These are phyloP conservation scores for Drosophila paracracens DNA, from an alignment of 2,888 invertebrate species.

Conservation along the genomic window DNA sequence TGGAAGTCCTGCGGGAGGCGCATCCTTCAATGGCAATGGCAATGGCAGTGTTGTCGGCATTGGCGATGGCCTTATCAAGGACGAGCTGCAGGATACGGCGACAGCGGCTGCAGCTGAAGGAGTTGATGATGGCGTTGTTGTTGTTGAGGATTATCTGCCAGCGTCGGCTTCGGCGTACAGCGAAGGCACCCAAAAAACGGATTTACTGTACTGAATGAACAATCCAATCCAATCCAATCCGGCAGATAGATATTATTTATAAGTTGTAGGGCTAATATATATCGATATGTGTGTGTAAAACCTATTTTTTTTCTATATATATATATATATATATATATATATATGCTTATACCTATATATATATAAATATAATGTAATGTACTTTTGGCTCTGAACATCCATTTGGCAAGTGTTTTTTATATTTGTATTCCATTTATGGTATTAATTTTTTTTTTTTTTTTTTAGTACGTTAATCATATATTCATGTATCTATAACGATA, in stretches of 20 bases:
- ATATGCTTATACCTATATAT: slow-evolving; percentile 29
- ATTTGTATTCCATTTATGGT: slow-evolving; percentile 57
- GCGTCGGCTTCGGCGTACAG: slow-evolving; percentile 77
- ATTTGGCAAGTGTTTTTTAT: slow-evolving; percentile 47
- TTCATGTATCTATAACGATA: slow-evolving; percentile 24
- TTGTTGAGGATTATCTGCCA: slow-evolving; percentile 53
- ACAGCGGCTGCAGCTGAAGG: slow-evolving; percentile 13
- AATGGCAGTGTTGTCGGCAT: slow-evolving; percentile 65
- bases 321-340: slow-evolving; percentile 10
- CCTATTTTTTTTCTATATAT: slow-evolving; percentile 38
- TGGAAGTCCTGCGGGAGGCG: slow-evolving; percentile 47
- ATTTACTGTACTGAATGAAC: slow-evolving; percentile 82
- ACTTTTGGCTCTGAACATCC: slow-evolving; percentile 54
- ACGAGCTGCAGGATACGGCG: slow-evolving; percentile 19
- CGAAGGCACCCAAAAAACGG: slow-evolving; percentile 85
- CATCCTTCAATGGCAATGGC: slow-evolving; percentile 51
- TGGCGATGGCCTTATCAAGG: slow-evolving; percentile 62
- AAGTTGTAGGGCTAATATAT: slow-evolving; percentile 50
- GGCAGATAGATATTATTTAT: slow-evolving; percentile 58
- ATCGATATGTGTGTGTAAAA: slow-evolving; percentile 30
- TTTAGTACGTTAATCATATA: slow-evolving; percentile 38
- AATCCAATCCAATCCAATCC: not conserved
- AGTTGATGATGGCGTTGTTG: not conserved
- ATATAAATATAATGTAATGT: slow-evolving; percentile 49
- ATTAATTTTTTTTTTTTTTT: slow-evolving; percentile 39